A percentile compares a stretch with the other conserved stretches of the same genome.
Evolutionary conservation across 2,888 invertebrate genomes (phyloP).

Genomic region (Strigamia maritima): DNA sequence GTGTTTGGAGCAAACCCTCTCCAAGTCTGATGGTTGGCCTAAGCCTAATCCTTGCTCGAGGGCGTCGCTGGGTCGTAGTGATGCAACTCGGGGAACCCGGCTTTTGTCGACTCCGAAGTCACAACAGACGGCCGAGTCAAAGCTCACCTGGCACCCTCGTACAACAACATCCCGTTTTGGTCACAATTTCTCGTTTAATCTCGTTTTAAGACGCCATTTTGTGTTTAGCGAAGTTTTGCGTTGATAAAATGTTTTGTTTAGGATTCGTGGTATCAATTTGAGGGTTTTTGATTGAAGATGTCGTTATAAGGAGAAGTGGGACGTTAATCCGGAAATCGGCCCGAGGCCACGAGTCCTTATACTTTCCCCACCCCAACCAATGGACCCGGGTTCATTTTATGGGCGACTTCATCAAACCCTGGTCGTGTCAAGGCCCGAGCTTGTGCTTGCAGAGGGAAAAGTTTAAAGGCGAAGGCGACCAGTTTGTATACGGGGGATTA

Average conservation of each 20-base stretch:
- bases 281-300: neutral
- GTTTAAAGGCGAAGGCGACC: slow-evolving; percentile 15
- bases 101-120: slow-evolving; percentile 11
- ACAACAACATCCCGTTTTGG: neutral
- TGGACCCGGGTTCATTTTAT: slow-evolving; percentile 15
- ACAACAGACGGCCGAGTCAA: slow-evolving; percentile 19
- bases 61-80: slow-evolving; percentile 9
- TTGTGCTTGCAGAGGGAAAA: neutral
- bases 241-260: neutral
- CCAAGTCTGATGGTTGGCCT: slow-evolving; percentile 22
- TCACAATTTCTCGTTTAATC: no score
- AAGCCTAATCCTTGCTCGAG: slow-evolving; percentile 7
- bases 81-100: neutral
- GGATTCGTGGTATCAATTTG: neutral
- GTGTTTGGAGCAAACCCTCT: slow-evolving; percentile 13
- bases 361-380: neutral
- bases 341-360: slow-evolving; percentile 20
- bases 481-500: neutral
- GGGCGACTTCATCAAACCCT: slow-evolving; percentile 4
- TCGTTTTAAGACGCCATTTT: neutral
- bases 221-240: neutral
- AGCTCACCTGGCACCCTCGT: neutral
- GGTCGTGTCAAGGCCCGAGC: neutral
- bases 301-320: neutral
- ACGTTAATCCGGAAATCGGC: slow-evolving; percentile 4